Conservation (phyloP, 2,888 invertebrate species). For the Aspidapion aeneum region DNA sequence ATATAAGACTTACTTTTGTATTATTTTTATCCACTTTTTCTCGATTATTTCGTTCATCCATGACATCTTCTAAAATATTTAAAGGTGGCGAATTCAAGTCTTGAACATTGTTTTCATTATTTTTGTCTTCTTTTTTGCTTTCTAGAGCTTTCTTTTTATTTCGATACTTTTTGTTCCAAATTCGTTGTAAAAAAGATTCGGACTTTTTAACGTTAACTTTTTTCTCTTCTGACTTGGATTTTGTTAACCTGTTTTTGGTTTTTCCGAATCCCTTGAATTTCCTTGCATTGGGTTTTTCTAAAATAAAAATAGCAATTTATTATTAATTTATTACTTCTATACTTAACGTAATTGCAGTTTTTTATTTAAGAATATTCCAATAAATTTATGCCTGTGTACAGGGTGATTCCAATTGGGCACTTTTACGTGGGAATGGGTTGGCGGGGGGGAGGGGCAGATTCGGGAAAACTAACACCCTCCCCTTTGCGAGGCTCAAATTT, state of each 20-base stretch:
- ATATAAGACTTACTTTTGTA: background rate
- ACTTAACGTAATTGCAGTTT: too few relatives aligned
- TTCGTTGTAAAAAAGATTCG: constrained; percentile 34
- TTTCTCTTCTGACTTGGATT: constrained; percentile 13
- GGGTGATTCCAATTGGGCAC: too few relatives aligned
- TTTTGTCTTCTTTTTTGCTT: background rate
- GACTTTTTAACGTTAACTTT: constrained; percentile 31
- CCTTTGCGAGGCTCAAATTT: too few relatives aligned
- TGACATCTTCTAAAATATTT: background rate
- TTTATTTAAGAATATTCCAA: too few relatives aligned
- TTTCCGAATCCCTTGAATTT: background rate
- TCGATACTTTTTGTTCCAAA: constrained; percentile 33
- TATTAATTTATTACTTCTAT: too few relatives aligned
- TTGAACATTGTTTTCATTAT: background rate
- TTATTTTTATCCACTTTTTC: background rate
- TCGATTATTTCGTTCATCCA: background rate
- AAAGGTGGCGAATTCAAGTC: background rate
- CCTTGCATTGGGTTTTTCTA: background rate
- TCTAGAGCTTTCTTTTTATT: constrained; percentile 18
- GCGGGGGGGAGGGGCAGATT: too few relatives aligned
- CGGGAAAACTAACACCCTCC: too few relatives aligned
- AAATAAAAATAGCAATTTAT: too few relatives aligned
- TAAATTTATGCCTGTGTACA: too few relatives aligned
- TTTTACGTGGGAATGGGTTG: too few relatives aligned
- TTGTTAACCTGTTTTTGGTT: background rate